Evolutionary conservation across 2,113 vertebrate species (phyloP).

Genomic region (Lipophrys pholis): DNA sequence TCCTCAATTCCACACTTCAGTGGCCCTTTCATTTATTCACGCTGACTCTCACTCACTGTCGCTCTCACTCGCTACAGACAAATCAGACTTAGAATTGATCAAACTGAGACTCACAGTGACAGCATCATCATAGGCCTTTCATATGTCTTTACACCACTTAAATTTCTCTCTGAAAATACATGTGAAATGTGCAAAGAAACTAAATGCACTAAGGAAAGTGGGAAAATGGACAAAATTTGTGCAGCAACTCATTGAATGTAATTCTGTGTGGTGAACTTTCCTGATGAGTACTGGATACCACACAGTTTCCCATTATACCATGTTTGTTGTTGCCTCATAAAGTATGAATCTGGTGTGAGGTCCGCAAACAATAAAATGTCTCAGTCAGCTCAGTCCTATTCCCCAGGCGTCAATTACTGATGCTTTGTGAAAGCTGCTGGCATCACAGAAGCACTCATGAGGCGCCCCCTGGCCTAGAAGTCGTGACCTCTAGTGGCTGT

Average conservation of each 20-base stretch:
- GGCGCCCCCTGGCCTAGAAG: too few species aligned
- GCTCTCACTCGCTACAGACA: background rate
- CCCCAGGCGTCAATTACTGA: too few species aligned
- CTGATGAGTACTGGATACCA: background rate
- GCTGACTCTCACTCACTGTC: conserved; percentile 31
- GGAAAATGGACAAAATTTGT: background rate
- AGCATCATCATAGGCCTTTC: background rate
- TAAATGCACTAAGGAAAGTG: background rate
- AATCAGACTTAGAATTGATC: conserved; percentile 30
- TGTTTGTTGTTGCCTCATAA: background rate
- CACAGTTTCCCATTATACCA: background rate
- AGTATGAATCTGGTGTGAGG: background rate
- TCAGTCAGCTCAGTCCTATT: too few species aligned
- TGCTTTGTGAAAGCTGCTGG: too few species aligned
- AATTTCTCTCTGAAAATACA: background rate
- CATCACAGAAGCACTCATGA: too few species aligned
- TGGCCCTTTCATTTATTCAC: conserved; percentile 51
- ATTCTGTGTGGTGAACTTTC: background rate
- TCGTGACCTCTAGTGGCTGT: too few species aligned
- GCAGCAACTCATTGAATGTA: background rate
- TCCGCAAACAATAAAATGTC: background rate
- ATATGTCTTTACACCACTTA: background rate
- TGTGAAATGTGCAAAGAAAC: background rate
- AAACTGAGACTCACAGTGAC: conserved; percentile 9
- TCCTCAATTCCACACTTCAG: conserved; percentile 57